Percentiles rank a stretch among this genome's conserved stretches.
These are phyloP conservation scores for Myotis planiceps DNA, from an alignment of 2,797 vertebrate genomes.

Conservation along the genomic window DNA sequence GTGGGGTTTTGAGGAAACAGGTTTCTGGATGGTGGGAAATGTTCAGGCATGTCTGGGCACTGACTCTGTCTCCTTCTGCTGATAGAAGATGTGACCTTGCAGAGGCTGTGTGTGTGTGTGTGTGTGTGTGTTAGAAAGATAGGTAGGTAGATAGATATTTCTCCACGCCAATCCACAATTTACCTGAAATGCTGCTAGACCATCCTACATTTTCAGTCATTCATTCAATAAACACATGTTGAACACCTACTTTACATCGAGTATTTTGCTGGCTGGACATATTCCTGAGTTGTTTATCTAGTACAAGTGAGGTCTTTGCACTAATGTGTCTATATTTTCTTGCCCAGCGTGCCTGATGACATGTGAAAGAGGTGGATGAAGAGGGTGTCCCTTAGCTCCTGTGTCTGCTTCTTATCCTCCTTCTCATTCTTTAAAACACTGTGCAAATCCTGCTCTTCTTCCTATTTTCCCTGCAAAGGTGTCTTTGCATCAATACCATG, in stretches of 20 bases:
- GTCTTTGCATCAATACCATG: background rate
- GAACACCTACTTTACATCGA: background rate
- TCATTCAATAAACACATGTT: background rate
- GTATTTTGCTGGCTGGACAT: background rate
- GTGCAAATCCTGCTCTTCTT: background rate
- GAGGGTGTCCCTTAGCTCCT: background rate
- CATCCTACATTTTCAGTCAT: background rate
- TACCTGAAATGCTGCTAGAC: conserved; percentile 5
- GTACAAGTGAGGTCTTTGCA: background rate
- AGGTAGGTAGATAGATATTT: background rate
- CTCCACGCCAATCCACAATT: background rate
- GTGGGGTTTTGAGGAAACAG: background rate
- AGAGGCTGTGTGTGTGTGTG: background rate
- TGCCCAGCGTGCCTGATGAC: background rate
- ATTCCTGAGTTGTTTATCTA: background rate
- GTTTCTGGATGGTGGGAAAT: background rate
- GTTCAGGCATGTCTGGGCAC: background rate
- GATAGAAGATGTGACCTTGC: background rate
- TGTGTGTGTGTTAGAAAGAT: background rate
- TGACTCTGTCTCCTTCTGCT: background rate
- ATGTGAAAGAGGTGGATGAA: background rate
- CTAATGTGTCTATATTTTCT: background rate
- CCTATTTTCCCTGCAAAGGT: background rate
- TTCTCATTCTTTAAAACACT: background rate
- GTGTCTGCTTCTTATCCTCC: background rate